Evolutionary conservation across 2,797 vertebrate species (phyloP), one percentile per base, ranked within the genome.

Genomic region (Takifugu ocellatus): DNA sequence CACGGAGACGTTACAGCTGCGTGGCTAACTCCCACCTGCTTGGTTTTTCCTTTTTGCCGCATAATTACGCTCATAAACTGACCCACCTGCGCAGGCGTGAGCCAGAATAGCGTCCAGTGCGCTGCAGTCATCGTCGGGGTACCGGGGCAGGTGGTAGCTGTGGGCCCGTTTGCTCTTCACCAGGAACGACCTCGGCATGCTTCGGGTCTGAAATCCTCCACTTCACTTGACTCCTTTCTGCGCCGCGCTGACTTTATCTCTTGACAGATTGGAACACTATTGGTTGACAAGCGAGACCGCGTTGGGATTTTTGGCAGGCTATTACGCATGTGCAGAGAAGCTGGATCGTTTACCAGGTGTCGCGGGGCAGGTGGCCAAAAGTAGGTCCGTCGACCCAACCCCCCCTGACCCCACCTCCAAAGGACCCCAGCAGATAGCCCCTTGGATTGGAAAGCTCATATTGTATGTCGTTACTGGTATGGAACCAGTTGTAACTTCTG

Each of bases 111-210:
- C 76, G 70, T 94, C 94, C 81, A 93, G 83, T 24, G 85, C 85
- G 56, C 72, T 72, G 72, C 77, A 91, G 86, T 92, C 93, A 59
- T 94, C 93, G 64, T 95, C 93, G 51, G 90, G 88, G 47, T 86
- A 86, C 25, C 96, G 91, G 25, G 93, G 94, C 82, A 94, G 94
- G 80, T 99, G 97, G 91, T 99, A 98, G 88, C 96, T 99, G 89
- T 98, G 96, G 25, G 97, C 96, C 84, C 95, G 91, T 85, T 99
- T 99, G 75, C 96, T 98, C 90, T 98, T 99, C 69, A 98, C 97
- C 55, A 98, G 88, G 83, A 98, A 99, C 26, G 97, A 98, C 78
- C 97, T 93, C 75, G 97, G 97, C 97, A 99, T 98, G 65, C 52
- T 74, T 16, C 25, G 1, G 33, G 14, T 70, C 67, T 56, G 54